Evolutionary conservation across 1,140 invertebrate genomes (phyloP).

Genomic region (Pseudomyrmex sp.): DNA sequence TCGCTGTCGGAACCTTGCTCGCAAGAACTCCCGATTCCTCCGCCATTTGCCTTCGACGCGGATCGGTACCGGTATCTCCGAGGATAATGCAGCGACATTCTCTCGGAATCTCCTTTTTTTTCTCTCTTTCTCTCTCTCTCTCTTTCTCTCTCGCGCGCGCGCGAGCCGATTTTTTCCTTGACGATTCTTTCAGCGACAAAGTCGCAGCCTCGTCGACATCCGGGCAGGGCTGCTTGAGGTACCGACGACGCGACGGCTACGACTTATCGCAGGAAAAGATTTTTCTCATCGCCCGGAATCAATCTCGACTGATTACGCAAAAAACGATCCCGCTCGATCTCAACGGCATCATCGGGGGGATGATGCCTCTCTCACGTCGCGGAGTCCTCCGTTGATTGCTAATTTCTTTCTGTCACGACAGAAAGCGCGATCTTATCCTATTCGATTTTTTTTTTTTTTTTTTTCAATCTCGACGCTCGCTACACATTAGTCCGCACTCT

Average conservation of each 20-base stretch:
- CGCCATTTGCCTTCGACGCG: slow-evolving; percentile 75
- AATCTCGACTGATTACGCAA: not conserved
- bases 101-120: slow-evolving; percentile 31
- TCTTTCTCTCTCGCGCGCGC: not conserved
- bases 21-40: slow-evolving; percentile 58
- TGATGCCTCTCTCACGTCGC: not conserved
- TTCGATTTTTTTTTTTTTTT: not conserved
- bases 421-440: not conserved
- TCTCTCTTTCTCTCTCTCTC: no score
- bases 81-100: slow-evolving; percentile 82
- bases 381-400: not conserved
- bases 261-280: slow-evolving; percentile 22
- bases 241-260: slow-evolving; percentile 12
- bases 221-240: not conserved
- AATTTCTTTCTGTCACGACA: not conserved
- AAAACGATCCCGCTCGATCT: not conserved
- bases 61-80: slow-evolving; percentile 82
- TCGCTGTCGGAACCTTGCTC: slow-evolving; percentile 83
- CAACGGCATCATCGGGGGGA: slow-evolving; percentile 1
- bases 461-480: slow-evolving; percentile 13
- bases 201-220: slow-evolving; percentile 12
- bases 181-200: slow-evolving; percentile 4
- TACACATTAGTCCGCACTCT: not conserved
- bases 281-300: slow-evolving; percentile 36
- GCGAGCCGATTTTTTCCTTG: slow-evolving; percentile 18